phyloP scores from a whole-genome alignment of 30 jellyfish, hydroid and myxozoan species.

The Pelagia noctiluca region DNA sequence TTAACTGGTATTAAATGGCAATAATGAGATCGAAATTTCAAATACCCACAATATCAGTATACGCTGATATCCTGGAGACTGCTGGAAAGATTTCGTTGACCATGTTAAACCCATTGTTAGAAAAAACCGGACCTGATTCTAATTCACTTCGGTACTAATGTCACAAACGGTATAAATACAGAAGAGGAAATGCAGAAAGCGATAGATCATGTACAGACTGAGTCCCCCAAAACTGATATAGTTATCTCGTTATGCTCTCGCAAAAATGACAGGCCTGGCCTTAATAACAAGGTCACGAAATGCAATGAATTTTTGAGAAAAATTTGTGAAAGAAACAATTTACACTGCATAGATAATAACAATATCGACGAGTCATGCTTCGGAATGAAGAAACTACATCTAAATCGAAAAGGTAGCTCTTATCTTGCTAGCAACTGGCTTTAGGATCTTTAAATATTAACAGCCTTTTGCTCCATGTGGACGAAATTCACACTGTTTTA shows the following conservation, averaged over 20 bases:
- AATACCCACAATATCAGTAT: neutral
- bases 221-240: conserved; percentile 16
- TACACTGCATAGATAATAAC: neutral
- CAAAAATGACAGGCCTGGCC: neutral
- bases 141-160: conserved; percentile 26
- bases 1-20: too few species aligned
- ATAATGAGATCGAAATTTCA: conserved; percentile 12
- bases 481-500: too few species aligned
- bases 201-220: conserved; percentile 24
- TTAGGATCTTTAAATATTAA: too few species aligned
- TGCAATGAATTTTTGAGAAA: neutral
- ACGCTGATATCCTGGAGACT: conserved; percentile 30
- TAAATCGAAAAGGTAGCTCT: conserved; percentile 7
- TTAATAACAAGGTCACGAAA: neutral
- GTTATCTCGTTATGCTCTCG: neutral
- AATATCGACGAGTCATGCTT: conserved; percentile 26
- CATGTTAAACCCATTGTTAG: conserved; percentile 21
- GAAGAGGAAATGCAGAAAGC: conserved; percentile 46
- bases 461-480: too few species aligned
- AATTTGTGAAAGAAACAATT: neutral
- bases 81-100: conserved; percentile 30
- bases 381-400: conserved; percentile 9
- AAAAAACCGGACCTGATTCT: conserved; percentile 32
- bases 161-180: conserved; percentile 34
- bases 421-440: conserved; percentile 5